phyloP scores from a whole-genome alignment of 1,140 invertebrate genomes.

The Drosophila navojoa region DNA sequence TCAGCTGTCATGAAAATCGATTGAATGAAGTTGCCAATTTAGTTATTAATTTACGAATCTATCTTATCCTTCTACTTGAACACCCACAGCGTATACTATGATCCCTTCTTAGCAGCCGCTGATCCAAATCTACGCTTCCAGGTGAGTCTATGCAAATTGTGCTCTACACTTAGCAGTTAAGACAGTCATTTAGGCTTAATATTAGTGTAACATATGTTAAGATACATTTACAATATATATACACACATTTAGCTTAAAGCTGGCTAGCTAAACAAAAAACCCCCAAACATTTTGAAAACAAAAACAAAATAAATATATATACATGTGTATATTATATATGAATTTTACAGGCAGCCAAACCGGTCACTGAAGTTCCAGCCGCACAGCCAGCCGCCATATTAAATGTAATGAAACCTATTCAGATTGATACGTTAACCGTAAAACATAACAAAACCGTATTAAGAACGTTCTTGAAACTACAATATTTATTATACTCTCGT shows the following conservation, averaged over 20 bases:
- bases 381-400: slow-evolving; percentile 84
- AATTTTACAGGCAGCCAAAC: slow-evolving; percentile 88
- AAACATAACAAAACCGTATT: slow-evolving; percentile 37
- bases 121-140: slow-evolving; percentile 96
- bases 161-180: background rate
- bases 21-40: background rate
- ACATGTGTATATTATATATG: slow-evolving; percentile 73
- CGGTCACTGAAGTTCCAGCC: slow-evolving; percentile 87
- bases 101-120: slow-evolving; percentile 95
- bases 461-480: slow-evolving; percentile 53
- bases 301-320: slow-evolving; percentile 32
- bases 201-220: slow-evolving; percentile 22
- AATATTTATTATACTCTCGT: slow-evolving; percentile 42
- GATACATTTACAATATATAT: background rate
- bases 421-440: slow-evolving; percentile 69
- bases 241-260: slow-evolving; percentile 36
- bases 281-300: background rate
- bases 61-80: slow-evolving; percentile 74
- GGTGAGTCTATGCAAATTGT: slow-evolving; percentile 75
- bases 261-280: slow-evolving; percentile 32
- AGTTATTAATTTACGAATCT: slow-evolving; percentile 64
- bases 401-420: slow-evolving; percentile 83
- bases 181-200: slow-evolving; percentile 23
- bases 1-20: slow-evolving; percentile 20
- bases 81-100: slow-evolving; percentile 94